Conservation (phyloP, 2,888 invertebrate species). For the Sacculina carcini region DNA sequence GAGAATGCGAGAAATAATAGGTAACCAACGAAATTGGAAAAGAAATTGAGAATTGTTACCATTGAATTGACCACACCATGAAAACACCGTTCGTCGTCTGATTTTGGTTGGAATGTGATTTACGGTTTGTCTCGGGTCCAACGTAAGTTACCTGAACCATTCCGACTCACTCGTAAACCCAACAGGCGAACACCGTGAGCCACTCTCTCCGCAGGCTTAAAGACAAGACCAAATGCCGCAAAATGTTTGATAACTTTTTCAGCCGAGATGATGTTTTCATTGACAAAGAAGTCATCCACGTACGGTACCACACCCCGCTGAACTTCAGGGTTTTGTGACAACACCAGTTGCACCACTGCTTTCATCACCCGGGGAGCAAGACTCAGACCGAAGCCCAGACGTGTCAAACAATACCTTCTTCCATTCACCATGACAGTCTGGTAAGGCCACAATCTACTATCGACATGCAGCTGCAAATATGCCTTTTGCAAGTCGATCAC, state of each 20-base stretch:
- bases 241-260: background rate
- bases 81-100: background rate
- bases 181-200: conserved; percentile 1
- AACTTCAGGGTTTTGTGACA: background rate
- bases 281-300: conserved; percentile 6
- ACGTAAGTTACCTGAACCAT: background rate
- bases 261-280: conserved; percentile 2
- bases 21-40: too few relatives aligned
- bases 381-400: conserved; percentile 5
- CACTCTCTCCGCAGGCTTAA: background rate
- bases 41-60: too few relatives aligned
- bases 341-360: background rate
- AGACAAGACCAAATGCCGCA: background rate
- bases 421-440: conserved; percentile 2
- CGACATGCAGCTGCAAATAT: conserved; percentile 2
- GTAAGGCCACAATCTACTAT: background rate
- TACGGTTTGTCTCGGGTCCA: background rate
- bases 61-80: background rate
- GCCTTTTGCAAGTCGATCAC: conserved; percentile 1
- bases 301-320: background rate
- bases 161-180: background rate
- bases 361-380: conserved; percentile 2
- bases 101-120: background rate
- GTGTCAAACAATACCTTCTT: conserved; percentile 4
- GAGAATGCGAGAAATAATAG: too few relatives aligned